Conservation (phyloP, 1,140 invertebrate species). For the Drosophila chauvacae region DNA sequence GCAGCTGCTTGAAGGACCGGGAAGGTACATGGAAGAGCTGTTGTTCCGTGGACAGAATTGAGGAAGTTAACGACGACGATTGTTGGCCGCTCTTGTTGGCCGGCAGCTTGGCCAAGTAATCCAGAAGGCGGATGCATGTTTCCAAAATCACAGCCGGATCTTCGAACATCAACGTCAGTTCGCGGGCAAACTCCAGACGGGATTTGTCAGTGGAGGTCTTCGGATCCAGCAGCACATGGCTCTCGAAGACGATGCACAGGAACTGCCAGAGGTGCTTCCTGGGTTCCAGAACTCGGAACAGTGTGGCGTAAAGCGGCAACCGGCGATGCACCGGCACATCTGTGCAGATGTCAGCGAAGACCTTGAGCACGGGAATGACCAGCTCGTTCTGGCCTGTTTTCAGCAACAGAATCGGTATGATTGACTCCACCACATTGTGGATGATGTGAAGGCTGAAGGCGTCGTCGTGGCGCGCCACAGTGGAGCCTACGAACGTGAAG, state of each 20-base stretch:
- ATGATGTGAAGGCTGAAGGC: slow-evolving; percentile 97
- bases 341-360: slow-evolving; percentile 94
- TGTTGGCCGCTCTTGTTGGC: slow-evolving; percentile 63
- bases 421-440: slow-evolving; percentile 93
- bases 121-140: slow-evolving; percentile 88
- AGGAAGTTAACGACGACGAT: slow-evolving; percentile 11
- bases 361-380: slow-evolving; percentile 90
- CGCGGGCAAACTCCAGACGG: slow-evolving; percentile 57
- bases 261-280: slow-evolving; percentile 91
- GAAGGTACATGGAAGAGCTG: slow-evolving; percentile 89
- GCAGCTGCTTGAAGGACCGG: slow-evolving; percentile 89
- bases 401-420: slow-evolving; percentile 92
- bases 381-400: slow-evolving; percentile 60
- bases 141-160: slow-evolving; percentile 86
- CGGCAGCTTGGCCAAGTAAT: slow-evolving; percentile 85
- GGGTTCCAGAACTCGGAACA: slow-evolving; percentile 90
- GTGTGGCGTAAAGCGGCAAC: slow-evolving; percentile 91
- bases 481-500: slow-evolving; percentile 97
- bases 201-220: slow-evolving; percentile 67
- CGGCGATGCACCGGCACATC: slow-evolving; percentile 96
- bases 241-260: slow-evolving; percentile 89
- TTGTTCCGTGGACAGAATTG: slow-evolving; percentile 61
- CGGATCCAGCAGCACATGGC: slow-evolving; percentile 86
- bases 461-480: slow-evolving; percentile 95
- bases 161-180: slow-evolving; percentile 55